Percentiles rank a stretch among this genome's conserved stretches.
phyloP scores from a whole-genome alignment of 2,797 vertebrate species.

The Acridotheres tristis region DNA sequence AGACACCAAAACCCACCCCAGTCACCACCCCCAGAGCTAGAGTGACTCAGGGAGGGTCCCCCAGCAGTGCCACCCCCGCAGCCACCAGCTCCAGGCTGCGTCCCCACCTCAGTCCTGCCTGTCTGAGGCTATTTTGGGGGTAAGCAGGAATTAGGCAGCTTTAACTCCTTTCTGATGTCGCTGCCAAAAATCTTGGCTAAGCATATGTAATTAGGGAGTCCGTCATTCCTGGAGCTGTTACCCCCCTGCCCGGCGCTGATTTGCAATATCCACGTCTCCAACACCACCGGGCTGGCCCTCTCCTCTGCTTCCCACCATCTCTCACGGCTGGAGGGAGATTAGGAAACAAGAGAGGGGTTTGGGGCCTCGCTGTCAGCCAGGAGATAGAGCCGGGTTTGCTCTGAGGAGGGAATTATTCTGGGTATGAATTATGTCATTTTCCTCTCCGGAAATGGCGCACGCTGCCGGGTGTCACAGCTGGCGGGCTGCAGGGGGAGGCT shows the following conservation, averaged over 20 bases:
- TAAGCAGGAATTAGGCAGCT: slow-evolving; percentile 41
- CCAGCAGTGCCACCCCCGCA: not conserved
- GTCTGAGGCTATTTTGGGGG: slow-evolving; percentile 17
- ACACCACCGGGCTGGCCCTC: not conserved
- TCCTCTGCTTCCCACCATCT: not conserved
- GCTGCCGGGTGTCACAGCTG: slow-evolving; percentile 56
- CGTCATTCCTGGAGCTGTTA: not conserved
- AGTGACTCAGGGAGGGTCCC: not conserved
- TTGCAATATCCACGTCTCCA: not conserved
- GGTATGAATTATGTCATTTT: slow-evolving; percentile 73
- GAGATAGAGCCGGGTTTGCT: slow-evolving; percentile 16
- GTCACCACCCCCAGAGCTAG: rapidly evolving
- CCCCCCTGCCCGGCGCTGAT: not conserved
- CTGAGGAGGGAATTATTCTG: slow-evolving; percentile 63
- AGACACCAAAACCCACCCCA: not conserved
- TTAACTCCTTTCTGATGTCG: slow-evolving; percentile 39
- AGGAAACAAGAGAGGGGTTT: slow-evolving; percentile 9
- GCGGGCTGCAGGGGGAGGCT: not conserved
- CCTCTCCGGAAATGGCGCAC: slow-evolving; percentile 60
- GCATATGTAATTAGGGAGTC: not conserved
- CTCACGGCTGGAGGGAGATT: not conserved
- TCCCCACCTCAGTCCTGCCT: not conserved
- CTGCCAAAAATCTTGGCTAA: slow-evolving; percentile 44
- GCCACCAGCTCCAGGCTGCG: rapidly evolving
- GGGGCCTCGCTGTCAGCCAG: slow-evolving; percentile 1